A percentile compares a stretch with the other conserved stretches of the same genome.
Conservation (phyloP, 2,797 vertebrate genomes). For the Diglossa cyanea region DNA sequence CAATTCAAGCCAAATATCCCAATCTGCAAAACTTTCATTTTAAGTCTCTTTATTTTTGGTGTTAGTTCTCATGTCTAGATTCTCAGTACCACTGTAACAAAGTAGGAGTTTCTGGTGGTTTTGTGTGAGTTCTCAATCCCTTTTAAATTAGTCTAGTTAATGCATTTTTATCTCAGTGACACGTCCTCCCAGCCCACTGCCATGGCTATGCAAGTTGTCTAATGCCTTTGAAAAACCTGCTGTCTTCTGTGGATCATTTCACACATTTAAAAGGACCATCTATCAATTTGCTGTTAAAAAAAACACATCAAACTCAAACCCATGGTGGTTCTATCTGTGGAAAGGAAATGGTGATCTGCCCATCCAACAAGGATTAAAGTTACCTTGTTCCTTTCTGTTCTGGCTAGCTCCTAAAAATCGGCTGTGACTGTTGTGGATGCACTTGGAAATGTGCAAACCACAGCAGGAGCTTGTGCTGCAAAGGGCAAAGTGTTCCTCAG, state of each 20-base stretch:
- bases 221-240: conserved; percentile 29
- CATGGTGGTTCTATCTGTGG: neutral
- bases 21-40: neutral
- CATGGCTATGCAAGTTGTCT: neutral
- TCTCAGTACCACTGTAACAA: neutral
- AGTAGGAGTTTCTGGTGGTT: neutral
- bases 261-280: neutral
- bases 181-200: neutral
- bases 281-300: neutral
- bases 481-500: neutral
- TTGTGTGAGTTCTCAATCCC: neutral
- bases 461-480: neutral
- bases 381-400: neutral
- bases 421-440: neutral
- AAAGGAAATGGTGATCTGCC: neutral
- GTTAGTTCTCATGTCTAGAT: neutral
- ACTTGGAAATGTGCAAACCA: neutral
- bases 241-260: neutral
- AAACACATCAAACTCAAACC: neutral
- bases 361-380: neutral
- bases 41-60: neutral
- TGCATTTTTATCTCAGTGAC: conserved; percentile 11
- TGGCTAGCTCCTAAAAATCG: neutral
- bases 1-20: neutral
- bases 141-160: neutral